Percentiles rank a stretch among this genome's conserved stretches.
Evolutionary conservation across 2,888 invertebrate species (phyloP).

Genomic region (Cryptophagus acutangulus): DNA sequence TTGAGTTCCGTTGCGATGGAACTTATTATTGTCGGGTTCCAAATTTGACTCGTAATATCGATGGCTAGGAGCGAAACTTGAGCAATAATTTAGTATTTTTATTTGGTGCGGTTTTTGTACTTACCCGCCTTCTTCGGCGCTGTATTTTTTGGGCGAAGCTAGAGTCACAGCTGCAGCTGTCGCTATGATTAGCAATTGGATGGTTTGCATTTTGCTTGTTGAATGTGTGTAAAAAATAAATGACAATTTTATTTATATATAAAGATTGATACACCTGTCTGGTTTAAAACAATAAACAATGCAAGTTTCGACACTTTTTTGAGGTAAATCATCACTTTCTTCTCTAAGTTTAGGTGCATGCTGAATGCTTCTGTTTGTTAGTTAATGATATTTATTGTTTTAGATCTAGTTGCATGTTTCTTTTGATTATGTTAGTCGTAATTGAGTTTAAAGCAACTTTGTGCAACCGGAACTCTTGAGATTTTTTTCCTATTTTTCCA

Average conservation of each 20-base stretch:
- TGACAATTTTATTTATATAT: constrained; percentile 28
- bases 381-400: too few species aligned
- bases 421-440: too few species aligned
- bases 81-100: constrained; percentile 10
- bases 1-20: constrained; percentile 16
- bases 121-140: constrained; percentile 39
- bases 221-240: not conserved
- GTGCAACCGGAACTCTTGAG: too few species aligned
- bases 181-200: too few species aligned
- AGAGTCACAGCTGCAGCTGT: too few species aligned
- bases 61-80: constrained; percentile 49
- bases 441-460: too few species aligned
- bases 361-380: constrained; percentile 11
- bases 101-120: constrained; percentile 4
- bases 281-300: constrained; percentile 41
- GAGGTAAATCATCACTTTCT: constrained; percentile 33
- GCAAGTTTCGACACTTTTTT: constrained; percentile 22
- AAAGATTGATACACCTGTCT: constrained; percentile 40
- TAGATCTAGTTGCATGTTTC: too few species aligned
- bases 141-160: constrained; percentile 40
- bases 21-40: constrained; percentile 18
- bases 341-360: too few species aligned
- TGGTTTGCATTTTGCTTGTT: too few species aligned
- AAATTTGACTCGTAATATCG: constrained; percentile 43
- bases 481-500: too few species aligned